phyloP scores from a whole-genome alignment of 2,888 invertebrate species.

The Cactoblastis cactorum region DNA sequence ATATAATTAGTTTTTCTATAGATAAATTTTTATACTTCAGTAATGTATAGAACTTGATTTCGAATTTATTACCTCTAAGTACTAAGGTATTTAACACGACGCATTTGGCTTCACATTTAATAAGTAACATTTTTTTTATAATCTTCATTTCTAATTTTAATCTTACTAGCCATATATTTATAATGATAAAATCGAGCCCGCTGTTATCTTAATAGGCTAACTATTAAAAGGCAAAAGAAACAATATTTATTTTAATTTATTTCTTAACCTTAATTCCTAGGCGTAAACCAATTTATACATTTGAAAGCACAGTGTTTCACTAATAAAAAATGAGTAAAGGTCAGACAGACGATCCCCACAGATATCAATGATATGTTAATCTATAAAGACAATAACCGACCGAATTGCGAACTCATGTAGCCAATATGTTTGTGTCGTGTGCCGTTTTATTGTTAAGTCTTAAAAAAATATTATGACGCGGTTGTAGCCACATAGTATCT shows the following conservation, averaged over 20 bases:
- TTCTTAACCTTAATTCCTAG: slow-evolving; percentile 1
- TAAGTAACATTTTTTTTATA: no score
- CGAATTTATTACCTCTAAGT: no score
- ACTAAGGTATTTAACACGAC: no score
- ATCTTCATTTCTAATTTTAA: no score
- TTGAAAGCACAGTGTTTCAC: slow-evolving; percentile 11
- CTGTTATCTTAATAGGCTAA: no score
- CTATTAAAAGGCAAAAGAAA: no score
- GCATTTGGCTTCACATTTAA: no score
- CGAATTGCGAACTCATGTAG: slow-evolving; percentile 55
- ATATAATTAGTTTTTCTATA: no score
- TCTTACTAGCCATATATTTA: no score
- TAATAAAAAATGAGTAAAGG: slow-evolving; percentile 9
- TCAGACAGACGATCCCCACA: slow-evolving; percentile 1
- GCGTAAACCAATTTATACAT: not conserved
- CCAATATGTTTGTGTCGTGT: slow-evolving; percentile 44
- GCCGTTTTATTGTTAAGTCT: slow-evolving; percentile 34
- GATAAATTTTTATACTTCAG: no score
- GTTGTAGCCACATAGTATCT: not conserved
- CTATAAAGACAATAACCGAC: slow-evolving; percentile 25
- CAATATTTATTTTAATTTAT: not conserved
- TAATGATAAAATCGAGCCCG: no score
- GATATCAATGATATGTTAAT: slow-evolving; percentile 16
- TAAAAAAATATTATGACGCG: slow-evolving; percentile 30
- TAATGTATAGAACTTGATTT: no score